phyloP scores from a whole-genome alignment of 2,797 vertebrate genomes.

The Cygnus olor region DNA sequence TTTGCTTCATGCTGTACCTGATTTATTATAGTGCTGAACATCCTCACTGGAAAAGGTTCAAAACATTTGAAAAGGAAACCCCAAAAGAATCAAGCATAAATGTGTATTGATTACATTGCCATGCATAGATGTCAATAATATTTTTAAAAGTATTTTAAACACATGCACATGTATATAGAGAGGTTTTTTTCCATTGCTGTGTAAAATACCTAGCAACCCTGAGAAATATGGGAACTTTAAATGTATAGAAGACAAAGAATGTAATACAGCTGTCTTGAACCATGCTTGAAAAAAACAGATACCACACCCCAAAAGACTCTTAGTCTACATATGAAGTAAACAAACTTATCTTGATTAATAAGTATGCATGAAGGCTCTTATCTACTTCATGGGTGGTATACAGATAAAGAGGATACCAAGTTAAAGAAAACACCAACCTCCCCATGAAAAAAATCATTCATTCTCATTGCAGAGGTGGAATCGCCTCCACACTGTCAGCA shows the following conservation, averaged over 20 bases:
- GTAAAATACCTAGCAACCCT: background rate
- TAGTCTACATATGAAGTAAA: background rate
- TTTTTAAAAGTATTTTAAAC: background rate
- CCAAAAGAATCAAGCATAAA: background rate
- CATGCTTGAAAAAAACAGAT: background rate
- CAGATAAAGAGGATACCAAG: background rate
- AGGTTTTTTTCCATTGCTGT: background rate
- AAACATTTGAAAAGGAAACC: background rate
- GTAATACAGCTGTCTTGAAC: background rate
- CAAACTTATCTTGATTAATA: background rate
- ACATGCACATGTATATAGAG: background rate
- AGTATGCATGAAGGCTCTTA: background rate
- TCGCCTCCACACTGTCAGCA: background rate
- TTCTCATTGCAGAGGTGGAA: background rate
- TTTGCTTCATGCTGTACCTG: background rate
- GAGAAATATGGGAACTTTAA: background rate
- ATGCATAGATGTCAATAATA: background rate
- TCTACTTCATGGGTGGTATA: background rate
- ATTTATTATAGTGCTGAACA: background rate
- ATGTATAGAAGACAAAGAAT: background rate
- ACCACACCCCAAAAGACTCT: background rate
- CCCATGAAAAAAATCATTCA: background rate
- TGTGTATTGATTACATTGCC: background rate
- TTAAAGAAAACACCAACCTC: background rate
- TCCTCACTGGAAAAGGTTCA: background rate